Evolutionary conservation across 2,797 vertebrate genomes (phyloP).

Genomic region (Amazona ochrocephala): DNA sequence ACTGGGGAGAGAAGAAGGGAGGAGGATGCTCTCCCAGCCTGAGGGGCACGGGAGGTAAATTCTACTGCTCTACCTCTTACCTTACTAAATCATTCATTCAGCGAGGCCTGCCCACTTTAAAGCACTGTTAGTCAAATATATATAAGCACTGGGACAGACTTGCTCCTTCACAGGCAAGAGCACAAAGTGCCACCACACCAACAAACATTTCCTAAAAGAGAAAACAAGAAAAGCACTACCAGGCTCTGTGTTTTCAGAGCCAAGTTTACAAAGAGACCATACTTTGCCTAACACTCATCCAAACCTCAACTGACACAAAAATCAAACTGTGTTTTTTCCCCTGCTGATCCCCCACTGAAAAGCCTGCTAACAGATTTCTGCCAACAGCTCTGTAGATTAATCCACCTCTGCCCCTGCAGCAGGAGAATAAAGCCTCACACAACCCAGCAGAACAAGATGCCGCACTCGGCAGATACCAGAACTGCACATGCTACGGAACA

Average conservation of each 20-base stretch:
- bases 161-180: neutral
- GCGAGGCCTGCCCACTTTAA: neutral
- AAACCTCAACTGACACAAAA: neutral
- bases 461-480: slow-evolving; percentile 31
- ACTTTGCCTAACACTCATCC: neutral
- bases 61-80: neutral
- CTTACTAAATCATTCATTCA: neutral
- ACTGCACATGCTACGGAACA: neutral
- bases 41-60: neutral
- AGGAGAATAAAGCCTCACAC: slow-evolving; percentile 20
- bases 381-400: slow-evolving; percentile 3
- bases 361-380: neutral
- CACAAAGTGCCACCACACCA: neutral
- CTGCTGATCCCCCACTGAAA: neutral
- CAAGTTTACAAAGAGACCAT: neutral
- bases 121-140: neutral
- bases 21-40: neutral
- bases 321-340: neutral
- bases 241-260: neutral
- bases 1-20: neutral
- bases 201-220: neutral
- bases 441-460: slow-evolving; percentile 32
- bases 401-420: slow-evolving; percentile 21
- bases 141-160: neutral
- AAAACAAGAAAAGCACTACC: neutral